Conservation (phyloP, 2,888 invertebrate genomes). For the Metellina segmentata region DNA sequence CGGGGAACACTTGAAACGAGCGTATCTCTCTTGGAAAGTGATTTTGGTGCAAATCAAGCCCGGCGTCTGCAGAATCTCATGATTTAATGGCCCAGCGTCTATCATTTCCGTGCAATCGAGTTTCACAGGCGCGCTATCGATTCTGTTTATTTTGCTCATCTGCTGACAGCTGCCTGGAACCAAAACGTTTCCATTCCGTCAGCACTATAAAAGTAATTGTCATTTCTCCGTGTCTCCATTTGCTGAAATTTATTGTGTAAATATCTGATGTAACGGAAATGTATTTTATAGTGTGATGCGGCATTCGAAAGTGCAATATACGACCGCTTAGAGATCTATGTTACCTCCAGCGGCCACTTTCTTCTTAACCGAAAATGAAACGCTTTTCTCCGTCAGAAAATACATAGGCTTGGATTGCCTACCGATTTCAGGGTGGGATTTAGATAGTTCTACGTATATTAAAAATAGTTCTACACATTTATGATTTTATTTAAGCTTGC, state of each 20-base stretch:
- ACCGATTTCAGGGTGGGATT: too few species aligned
- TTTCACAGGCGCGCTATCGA: slow-evolving; percentile 5
- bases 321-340: neutral
- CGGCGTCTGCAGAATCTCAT: slow-evolving; percentile 8
- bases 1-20: neutral
- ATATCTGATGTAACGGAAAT: slow-evolving; percentile 2
- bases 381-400: neutral
- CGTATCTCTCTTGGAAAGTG: neutral
- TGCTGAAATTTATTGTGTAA: slow-evolving; percentile 3
- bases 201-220: slow-evolving; percentile 42
- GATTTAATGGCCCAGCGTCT: slow-evolving; percentile 18
- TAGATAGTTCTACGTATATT: too few species aligned
- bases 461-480: too few species aligned
- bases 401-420: too few species aligned
- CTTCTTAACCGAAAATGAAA: neutral
- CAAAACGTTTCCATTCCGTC: slow-evolving; percentile 18
- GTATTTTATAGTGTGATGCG: neutral
- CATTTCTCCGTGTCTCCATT: slow-evolving; percentile 21
- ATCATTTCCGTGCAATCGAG: slow-evolving; percentile 48
- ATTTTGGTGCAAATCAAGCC: slow-evolving; percentile 21
- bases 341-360: neutral
- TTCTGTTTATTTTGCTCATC: slow-evolving; percentile 8
- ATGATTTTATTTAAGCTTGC: too few species aligned
- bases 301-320: neutral
- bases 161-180: slow-evolving; percentile 4